Percentiles rank a stretch among this genome's conserved stretches.
Conservation (phyloP, 2,888 invertebrate genomes). For the Oscheius sp. region DNA sequence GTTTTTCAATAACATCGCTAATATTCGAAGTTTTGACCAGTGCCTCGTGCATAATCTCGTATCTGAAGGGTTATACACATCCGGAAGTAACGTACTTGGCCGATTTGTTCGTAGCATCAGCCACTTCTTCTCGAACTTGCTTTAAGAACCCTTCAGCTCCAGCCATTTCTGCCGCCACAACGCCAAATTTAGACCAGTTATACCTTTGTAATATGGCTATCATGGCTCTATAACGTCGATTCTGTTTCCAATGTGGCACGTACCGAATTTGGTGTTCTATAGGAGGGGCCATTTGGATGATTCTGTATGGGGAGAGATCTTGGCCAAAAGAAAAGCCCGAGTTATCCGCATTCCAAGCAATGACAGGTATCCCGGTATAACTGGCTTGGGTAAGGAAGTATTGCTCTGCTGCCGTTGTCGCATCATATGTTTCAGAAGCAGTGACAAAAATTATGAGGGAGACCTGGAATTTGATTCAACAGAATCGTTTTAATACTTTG, state of each 20-base stretch:
- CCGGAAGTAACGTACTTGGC: constrained; percentile 40
- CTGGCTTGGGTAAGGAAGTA: constrained; percentile 62
- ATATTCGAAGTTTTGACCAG: constrained; percentile 59
- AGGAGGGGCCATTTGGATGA: constrained; percentile 90
- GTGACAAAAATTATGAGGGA: constrained; percentile 69
- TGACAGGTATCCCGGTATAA: constrained; percentile 86
- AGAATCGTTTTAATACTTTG: constrained; percentile 29
- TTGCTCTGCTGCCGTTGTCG: constrained; percentile 64
- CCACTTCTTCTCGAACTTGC: constrained; percentile 61
- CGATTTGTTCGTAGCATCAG: constrained; percentile 51
- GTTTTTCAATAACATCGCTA: constrained; percentile 49
- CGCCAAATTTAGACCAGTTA: constrained; percentile 73
- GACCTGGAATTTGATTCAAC: constrained; percentile 42
- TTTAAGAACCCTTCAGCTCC: constrained; percentile 59
- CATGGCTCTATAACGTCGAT: constrained; percentile 79
- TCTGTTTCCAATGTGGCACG: constrained; percentile 75
- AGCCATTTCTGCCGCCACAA: constrained; percentile 69
- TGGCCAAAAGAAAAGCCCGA: constrained; percentile 79
- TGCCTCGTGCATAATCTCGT: constrained; percentile 67
- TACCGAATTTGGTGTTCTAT: constrained; percentile 94
- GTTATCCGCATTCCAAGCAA: constrained; percentile 97
- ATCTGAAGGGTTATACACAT: constrained; percentile 42
- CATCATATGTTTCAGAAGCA: constrained; percentile 66
- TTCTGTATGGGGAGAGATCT: constrained; percentile 60
- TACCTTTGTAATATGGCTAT: constrained; percentile 91